Conservation (phyloP, 2,888 invertebrate genomes). For the Clunio marinus region DNA sequence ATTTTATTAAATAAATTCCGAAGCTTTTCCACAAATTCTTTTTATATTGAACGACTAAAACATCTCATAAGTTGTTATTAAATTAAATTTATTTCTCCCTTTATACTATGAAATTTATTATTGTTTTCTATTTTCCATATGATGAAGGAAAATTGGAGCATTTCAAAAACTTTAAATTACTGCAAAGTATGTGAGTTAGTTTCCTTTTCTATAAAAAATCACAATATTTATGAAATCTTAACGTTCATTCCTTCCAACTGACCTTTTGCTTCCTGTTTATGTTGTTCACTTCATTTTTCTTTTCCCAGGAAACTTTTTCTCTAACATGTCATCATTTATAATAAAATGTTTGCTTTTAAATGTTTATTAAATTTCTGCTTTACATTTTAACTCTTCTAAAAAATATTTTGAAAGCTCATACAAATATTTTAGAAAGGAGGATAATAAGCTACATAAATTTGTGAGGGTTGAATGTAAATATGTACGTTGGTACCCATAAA, state of each 20-base stretch:
- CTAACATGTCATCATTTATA: no score
- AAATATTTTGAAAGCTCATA: no score
- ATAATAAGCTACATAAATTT: no score
- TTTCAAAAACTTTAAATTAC: neutral
- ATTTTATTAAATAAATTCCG: constrained; percentile 10
- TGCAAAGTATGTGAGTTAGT: no score
- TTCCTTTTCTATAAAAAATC: neutral
- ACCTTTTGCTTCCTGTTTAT: neutral
- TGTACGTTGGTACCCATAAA: no score
- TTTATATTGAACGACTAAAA: neutral
- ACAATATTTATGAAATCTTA: neutral
- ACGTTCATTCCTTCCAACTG: neutral
- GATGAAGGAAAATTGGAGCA: neutral
- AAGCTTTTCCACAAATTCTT: no score
- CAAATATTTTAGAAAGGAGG: no score
- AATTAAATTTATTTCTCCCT: neutral
- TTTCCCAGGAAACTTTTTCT: no score
- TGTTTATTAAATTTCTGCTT: no score
- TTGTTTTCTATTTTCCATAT: neutral
- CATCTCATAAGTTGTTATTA: neutral
- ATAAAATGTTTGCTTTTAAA: no score
- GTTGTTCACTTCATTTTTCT: neutral
- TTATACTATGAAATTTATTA: neutral
- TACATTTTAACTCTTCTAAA: no score
- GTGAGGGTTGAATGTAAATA: no score